Evolutionary conservation across 2,113 vertebrate genomes (phyloP), one percentile per base, ranked within the genome.

Genomic region (Epinephelus lanceolatus): DNA sequence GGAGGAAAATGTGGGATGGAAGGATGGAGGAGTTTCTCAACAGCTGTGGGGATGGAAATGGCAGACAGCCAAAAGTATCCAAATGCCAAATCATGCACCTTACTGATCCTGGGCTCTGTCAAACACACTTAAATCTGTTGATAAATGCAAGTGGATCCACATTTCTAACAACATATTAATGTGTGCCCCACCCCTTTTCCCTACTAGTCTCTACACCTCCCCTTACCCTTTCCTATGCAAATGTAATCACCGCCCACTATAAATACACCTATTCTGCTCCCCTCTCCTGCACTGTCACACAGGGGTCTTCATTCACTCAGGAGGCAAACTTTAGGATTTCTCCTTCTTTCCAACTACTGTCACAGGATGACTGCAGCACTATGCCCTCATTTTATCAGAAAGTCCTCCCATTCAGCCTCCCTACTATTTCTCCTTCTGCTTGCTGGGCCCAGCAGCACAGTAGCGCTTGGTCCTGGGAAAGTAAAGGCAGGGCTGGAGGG

Each of bases 251-350:
- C 78, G 57, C 85, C 89, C 83, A 82, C 91, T 94, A 95, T 95
- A 96, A 95, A 95, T 91, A 85, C 93, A 93, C 88, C 91, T 86
- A 92, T 89, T 84, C 82, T 78, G 27, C 60, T 72, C 80, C 81
- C 59, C 78, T 84, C 77, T 83, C 55, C 65, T 79, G 60, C 90
- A 91, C 75, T 84, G 80, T 65, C 60, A 86, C 75, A 88, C 74
- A 76, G 74, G 85, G 47, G 59, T 78, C 68, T 76, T 74, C 70
- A 66, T 55, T 80, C 59, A 71, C 53, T 53, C 62, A 75, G 62
- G 52, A 53, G 65, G 76, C 77, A 69, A 40, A 81, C 61, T 75
- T 65, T 62, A 71, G 69, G 73, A 84, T 76, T 66, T 33, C 18
- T 56, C 42, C 55, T 55, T 7, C 19, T 67, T 30, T 45, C 59